Conservation (phyloP, 2,888 invertebrate genomes). For the Pedicia rivosa region DNA sequence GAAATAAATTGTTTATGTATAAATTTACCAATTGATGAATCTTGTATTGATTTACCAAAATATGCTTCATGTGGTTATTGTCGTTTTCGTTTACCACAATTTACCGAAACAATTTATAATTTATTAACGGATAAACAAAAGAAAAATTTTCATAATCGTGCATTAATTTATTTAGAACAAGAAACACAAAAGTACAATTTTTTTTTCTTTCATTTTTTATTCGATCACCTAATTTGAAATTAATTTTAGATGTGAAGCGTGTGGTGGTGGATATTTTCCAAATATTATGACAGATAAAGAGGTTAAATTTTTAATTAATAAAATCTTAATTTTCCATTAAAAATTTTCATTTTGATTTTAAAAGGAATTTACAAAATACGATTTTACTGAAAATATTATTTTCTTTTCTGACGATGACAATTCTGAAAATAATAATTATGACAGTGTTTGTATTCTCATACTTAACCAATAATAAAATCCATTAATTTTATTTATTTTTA, state of each 20-base stretch:
- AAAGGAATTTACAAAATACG: too few species aligned
- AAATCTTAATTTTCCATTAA: too few species aligned
- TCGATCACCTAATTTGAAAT: background rate
- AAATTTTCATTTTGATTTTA: too few species aligned
- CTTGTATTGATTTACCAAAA: conserved; percentile 36
- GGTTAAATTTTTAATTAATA: too few species aligned
- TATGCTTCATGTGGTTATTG: conserved; percentile 47
- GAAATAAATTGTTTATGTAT: conserved; percentile 28
- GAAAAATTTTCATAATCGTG: conserved; percentile 41
- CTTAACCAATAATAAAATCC: too few species aligned
- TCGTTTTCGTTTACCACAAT: conserved; percentile 38
- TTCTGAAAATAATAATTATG: too few species aligned
- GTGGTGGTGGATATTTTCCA: conserved; percentile 38
- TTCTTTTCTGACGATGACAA: too few species aligned
- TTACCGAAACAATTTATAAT: conserved; percentile 43
- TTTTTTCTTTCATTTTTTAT: background rate
- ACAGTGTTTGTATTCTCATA: too few species aligned
- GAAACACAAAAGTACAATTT: conserved; percentile 30
- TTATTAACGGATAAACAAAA: conserved; percentile 42
- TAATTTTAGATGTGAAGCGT: conserved; percentile 31
- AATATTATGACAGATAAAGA: background rate
- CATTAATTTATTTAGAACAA: conserved; percentile 39
- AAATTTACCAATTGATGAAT: conserved; percentile 17
- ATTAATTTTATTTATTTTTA: too few species aligned
- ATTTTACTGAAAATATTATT: too few species aligned